These are phyloP conservation scores for Falcaria lacertinaria DNA, from an alignment of 2,888 invertebrate species.

Conservation along the genomic window DNA sequence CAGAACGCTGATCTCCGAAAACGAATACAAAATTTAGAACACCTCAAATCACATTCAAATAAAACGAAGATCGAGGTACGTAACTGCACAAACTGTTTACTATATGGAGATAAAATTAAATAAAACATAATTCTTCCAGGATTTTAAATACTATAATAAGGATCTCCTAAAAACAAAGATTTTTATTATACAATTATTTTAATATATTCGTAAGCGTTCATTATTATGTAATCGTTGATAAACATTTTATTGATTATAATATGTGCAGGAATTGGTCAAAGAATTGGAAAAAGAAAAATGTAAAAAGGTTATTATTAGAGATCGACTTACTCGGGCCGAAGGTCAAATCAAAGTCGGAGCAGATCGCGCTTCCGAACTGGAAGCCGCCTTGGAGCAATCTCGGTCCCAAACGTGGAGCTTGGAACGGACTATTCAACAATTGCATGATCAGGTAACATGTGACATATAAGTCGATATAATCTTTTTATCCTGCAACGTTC, in stretches of 20 bases:
- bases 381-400: slow-evolving; percentile 48
- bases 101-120: no score
- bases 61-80: slow-evolving; percentile 48
- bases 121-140: no score
- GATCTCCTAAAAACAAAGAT: no score
- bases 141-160: no score
- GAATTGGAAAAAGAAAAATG: slow-evolving; percentile 57
- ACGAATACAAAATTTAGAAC: slow-evolving; percentile 43
- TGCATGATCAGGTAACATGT: slow-evolving; percentile 51
- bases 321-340: slow-evolving; percentile 45
- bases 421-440: slow-evolving; percentile 49
- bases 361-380: slow-evolving; percentile 44
- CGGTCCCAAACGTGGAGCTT: slow-evolving; percentile 36
- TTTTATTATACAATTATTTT: no score
- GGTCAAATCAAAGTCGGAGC: slow-evolving; percentile 46
- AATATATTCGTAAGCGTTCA: no score
- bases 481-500: no score
- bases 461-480: no score
- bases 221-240: neutral
- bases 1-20: slow-evolving; percentile 55
- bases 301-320: slow-evolving; percentile 37
- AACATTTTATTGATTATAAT: slow-evolving; percentile 2
- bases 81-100: neutral
- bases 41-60: slow-evolving; percentile 33
- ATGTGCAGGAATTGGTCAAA: slow-evolving; percentile 55